These are phyloP conservation scores for Lycaon pictus DNA, from an alignment of 2,113 vertebrate genomes.

Conservation along the genomic window DNA sequence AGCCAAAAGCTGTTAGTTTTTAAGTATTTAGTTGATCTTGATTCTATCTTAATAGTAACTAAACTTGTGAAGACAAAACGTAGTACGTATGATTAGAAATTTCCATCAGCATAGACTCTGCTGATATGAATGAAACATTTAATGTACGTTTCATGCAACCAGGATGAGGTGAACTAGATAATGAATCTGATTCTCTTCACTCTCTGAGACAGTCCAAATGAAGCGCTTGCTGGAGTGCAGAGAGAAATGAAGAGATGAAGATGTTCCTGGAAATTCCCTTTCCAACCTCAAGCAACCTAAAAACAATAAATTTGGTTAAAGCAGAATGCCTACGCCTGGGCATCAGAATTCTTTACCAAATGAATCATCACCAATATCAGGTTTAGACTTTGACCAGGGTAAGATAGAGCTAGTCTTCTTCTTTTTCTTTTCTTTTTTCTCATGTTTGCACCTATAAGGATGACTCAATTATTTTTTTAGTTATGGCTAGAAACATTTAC, in stretches of 20 bases:
- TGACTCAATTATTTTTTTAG: neutral
- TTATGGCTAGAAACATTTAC: neutral
- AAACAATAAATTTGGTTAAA: neutral
- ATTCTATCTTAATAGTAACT: neutral
- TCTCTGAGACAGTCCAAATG: neutral
- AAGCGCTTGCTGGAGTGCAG: neutral
- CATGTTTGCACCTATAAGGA: neutral
- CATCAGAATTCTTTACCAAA: neutral
- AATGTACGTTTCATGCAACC: too few relatives aligned
- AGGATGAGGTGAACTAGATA: neutral
- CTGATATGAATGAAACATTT: accelerated
- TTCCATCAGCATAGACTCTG: neutral
- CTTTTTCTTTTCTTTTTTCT: neutral
- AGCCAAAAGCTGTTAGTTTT: accelerated
- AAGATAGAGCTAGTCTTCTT: neutral
- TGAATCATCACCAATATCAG: neutral
- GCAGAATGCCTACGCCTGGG: too few relatives aligned
- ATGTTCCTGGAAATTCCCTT: neutral
- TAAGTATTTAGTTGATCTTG: neutral
- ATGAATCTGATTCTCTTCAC: neutral
- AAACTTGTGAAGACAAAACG: neutral
- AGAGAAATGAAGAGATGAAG: neutral
- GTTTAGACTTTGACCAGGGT: neutral
- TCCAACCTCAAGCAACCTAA: neutral
- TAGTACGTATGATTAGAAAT: neutral